phyloP scores from a whole-genome alignment of 2,888 invertebrate species.

The Dione vanillae region DNA sequence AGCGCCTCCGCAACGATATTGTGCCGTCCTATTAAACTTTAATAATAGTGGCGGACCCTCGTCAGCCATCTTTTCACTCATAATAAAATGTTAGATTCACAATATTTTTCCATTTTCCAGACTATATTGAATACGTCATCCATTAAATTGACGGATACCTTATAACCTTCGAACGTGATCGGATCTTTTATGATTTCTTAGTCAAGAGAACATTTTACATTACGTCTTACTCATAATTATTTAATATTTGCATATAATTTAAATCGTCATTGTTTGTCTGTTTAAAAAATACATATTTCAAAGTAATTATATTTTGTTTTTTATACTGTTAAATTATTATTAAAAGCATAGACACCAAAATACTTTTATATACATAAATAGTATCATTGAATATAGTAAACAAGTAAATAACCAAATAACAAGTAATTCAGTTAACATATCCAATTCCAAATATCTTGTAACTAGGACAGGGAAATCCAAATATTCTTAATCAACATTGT shows the following conservation, averaged over 20 bases:
- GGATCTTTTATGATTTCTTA: slow-evolving; percentile 16
- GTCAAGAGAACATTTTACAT: neutral
- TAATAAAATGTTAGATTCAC: slow-evolving; percentile 42
- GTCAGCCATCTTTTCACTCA: slow-evolving; percentile 54
- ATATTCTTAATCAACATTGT: slow-evolving; percentile 33
- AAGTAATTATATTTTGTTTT: too few relatives aligned
- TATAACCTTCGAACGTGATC: neutral
- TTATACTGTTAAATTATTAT: too few relatives aligned
- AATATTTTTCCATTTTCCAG: slow-evolving; percentile 34
- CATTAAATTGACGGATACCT: slow-evolving; percentile 22
- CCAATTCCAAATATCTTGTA: slow-evolving; percentile 32
- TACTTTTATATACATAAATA: neutral
- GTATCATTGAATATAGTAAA: slow-evolving; percentile 17
- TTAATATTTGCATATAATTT: neutral
- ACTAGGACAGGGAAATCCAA: slow-evolving; percentile 34
- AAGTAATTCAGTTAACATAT: slow-evolving; percentile 10
- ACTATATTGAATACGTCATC: slow-evolving; percentile 36
- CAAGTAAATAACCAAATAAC: slow-evolving; percentile 17
- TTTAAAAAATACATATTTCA: too few relatives aligned
- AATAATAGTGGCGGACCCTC: slow-evolving; percentile 67
- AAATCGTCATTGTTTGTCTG: too few relatives aligned
- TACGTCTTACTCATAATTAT: neutral
- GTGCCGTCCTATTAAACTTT: slow-evolving; percentile 55
- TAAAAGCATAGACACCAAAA: too few relatives aligned
- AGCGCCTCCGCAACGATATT: slow-evolving; percentile 26